Percentiles rank a stretch among this genome's conserved stretches.
Conservation (phyloP, 2,888 invertebrate genomes). For the Spilarctia lutea region DNA sequence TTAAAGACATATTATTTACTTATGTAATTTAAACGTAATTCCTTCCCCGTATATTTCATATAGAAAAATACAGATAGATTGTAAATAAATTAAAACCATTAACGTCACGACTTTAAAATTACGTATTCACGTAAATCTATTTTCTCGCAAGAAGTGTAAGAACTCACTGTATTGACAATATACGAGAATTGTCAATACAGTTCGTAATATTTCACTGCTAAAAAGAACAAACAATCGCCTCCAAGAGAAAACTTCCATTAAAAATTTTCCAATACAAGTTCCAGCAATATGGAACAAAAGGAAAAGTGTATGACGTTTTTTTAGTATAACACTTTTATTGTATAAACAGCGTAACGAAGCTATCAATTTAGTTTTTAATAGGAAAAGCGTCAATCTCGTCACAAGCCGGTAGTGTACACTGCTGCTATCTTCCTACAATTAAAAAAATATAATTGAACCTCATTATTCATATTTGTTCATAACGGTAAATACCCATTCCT, state of each 20-base stretch:
- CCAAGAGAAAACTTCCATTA: slow-evolving; percentile 22
- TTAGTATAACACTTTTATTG: slow-evolving; percentile 54
- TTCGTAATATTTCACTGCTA: not conserved
- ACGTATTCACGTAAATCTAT: not conserved
- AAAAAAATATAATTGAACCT: slow-evolving; percentile 11
- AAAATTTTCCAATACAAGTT: slow-evolving; percentile 49
- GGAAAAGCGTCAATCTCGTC: slow-evolving; percentile 30
- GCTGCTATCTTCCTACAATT: slow-evolving; percentile 19
- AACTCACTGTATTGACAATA: not conserved
- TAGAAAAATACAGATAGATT: not conserved
- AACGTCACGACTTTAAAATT: not conserved
- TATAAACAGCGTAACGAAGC: slow-evolving; percentile 58
- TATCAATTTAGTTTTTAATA: slow-evolving; percentile 58
- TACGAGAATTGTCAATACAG: no score
- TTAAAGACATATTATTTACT: not conserved
- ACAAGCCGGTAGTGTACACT: slow-evolving; percentile 33
- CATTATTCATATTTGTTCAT: slow-evolving; percentile 3
- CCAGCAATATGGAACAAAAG: slow-evolving; percentile 34
- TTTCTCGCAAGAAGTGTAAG: not conserved
- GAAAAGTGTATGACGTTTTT: slow-evolving; percentile 55
- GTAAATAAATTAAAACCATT: not conserved
- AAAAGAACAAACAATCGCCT: not conserved
- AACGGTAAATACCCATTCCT: slow-evolving; percentile 1
- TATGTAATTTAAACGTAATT: not conserved
- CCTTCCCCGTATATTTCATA: not conserved